Conservation (phyloP, 2,888 invertebrate genomes). For the Mythimna loreyi region DNA sequence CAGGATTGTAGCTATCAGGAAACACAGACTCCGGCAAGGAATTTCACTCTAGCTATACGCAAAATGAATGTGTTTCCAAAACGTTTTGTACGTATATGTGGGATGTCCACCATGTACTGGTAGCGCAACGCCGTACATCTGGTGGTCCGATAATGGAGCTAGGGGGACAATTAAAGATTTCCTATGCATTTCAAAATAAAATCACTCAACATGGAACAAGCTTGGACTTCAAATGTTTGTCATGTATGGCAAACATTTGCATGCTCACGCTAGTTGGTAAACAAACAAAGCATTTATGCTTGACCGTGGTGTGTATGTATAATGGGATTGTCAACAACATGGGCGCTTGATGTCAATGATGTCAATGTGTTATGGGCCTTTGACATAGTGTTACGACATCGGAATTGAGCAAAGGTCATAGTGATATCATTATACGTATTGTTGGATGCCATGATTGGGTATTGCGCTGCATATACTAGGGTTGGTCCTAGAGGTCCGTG, state of each 20-base stretch:
- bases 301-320: slow-evolving; percentile 51
- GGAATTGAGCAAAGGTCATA: neutral
- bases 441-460: no score
- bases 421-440: slow-evolving; percentile 1
- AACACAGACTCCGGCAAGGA: no score
- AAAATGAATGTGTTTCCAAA: no score
- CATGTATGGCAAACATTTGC: slow-evolving; percentile 47
- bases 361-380: slow-evolving; percentile 22
- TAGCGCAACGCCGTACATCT: no score
- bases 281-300: slow-evolving; percentile 45
- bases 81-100: no score
- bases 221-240: slow-evolving; percentile 40
- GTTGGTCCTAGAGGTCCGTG: no score
- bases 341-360: slow-evolving; percentile 21
- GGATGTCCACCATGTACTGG: no score
- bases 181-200: slow-evolving; percentile 3
- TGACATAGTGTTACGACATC: slow-evolving; percentile 19
- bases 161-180: neutral
- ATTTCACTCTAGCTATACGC: no score
- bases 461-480: no score
- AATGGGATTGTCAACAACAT: slow-evolving; percentile 34
- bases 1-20: no score
- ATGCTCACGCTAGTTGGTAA: slow-evolving; percentile 33
- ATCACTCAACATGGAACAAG: slow-evolving; percentile 2
- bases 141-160: no score